These are phyloP conservation scores for Pheosia tremula DNA, from an alignment of 2,888 invertebrate genomes.

Conservation along the genomic window DNA sequence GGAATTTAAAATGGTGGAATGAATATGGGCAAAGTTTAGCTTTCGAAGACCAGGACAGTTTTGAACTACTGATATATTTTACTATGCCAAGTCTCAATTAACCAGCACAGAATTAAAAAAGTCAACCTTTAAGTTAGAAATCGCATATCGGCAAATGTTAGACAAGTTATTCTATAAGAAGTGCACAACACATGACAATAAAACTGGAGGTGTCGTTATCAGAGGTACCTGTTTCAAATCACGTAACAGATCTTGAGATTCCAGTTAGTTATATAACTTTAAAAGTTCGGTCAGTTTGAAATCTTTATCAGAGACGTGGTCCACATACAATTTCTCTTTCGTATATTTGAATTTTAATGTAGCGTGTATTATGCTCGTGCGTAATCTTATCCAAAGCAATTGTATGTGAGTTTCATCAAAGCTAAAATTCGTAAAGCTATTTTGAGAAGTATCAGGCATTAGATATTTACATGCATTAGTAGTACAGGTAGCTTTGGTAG, in stretches of 20 bases:
- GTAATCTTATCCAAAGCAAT: neutral
- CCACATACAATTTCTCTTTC: conserved; percentile 6
- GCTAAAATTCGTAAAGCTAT: neutral
- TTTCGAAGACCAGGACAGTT: too few species aligned
- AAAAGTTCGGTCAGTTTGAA: neutral
- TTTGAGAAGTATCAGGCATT: neutral
- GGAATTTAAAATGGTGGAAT: neutral
- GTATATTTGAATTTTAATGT: conserved; percentile 1
- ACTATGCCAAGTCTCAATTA: too few species aligned
- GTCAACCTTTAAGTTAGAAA: neutral
- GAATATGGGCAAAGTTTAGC: neutral
- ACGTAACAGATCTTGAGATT: conserved; percentile 5
- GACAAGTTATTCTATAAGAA: neutral
- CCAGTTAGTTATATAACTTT: conserved; percentile 2
- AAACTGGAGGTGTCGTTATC: neutral
- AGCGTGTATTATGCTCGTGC: neutral
- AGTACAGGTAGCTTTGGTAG: neutral
- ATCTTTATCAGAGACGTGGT: neutral
- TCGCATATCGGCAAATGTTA: neutral
- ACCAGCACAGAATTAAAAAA: neutral
- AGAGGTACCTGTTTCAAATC: conserved; percentile 4
- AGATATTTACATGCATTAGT: neutral
- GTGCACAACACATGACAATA: neutral
- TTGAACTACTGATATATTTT: neutral
- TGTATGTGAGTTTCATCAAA: neutral